Base-by-base conservation (phyloP, 2,113 vertebrate species). In the Cynocephalus volans region DNA sequence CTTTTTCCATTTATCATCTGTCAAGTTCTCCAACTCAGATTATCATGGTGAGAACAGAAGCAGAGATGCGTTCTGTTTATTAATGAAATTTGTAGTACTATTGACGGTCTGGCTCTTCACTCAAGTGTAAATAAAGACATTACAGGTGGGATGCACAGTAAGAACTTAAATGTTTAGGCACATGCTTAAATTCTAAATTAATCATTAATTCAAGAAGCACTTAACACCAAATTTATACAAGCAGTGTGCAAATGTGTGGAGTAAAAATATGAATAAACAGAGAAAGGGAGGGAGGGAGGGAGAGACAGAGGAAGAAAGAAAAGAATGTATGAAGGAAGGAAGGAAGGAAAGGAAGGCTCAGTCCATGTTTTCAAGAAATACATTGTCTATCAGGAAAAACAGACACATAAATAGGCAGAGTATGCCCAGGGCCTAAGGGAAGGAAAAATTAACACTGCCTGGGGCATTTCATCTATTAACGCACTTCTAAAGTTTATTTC, bases 381-480 rank as follows among this genome's bases (percentile, higher is more conserved):
- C 64, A 65, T 19, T 52, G 41, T 6, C 60, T n/a, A 36, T 54
- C 26, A 28, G 89, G 45, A 41, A 70, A 85, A 92, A 54, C 2
- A 70, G 50, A 79, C 13, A 3, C 50, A 67, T 12, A 65, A 91
- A 80, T 12, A 80, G 31, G 24, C 67, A 67, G 21, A 91, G 41
- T 75, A 93, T 82, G 23, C 33, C 76, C 24, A 73, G 7, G 75
- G 24, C 26, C 28, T 28, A 45, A 83, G 54, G 76, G 24, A n/a
- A 94, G 31, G 64, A 41, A n/a, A 92, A 96, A 94, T 90, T 83
- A 96, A 81, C 48, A 67, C 45, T 65, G 58, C 83, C 65, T 26
- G 76, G 41, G 76, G 75, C 72, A 85, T 97, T 88, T 84, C 24
- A 88, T 85, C 95, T 97, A 93, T 96, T 96, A 92, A 90, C 54